Base-by-base conservation (phyloP, 2,888 invertebrate genomes). In the Dorcus parallelipipedus region DNA sequence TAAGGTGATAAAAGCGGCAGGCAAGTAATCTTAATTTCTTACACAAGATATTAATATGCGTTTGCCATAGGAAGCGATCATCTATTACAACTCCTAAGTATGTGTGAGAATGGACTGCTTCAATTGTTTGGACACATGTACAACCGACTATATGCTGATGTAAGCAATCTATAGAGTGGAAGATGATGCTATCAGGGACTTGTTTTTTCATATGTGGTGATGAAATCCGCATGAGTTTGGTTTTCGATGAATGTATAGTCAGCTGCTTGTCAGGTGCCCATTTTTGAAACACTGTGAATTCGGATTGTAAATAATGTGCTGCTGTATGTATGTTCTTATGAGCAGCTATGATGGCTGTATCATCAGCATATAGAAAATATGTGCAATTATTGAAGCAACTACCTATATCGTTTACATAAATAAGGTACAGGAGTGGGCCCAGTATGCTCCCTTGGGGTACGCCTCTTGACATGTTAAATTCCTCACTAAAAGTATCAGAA, bases 391-490 rank as follows among this genome's bases (percentile, higher is more conserved):
- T 26, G 8, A 49, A 49, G 23, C 49, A 49, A 10, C 5, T 17
- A 20, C 49, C 49, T 23, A 23, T 49, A 49, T 49, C 49, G 20
- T 49, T 49, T 8, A 49, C 23, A 39, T 39, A 39, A 9, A 39
- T 9, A 39, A 49, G 20, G 49, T 49, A 49, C 20, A 49, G 20
- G 23, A 51, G 33, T 9, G 51, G 51, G 7, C 51, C 51, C 8
- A 51, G 40, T 2, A 51, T 49, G 17, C 26, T 26, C 26, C 49
- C 49, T 23, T 49, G 49, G 10, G 49, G 20, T 26, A 49, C 49
- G 6, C 51, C 51, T 14, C 40, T 38, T 9, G 33, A n/a, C 7
- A 10, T 14, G 8, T 10, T 26, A 10, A 9, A 2, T 49, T 49
- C 26, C 8, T 49, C 49, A 20, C 49, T 49, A 10, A 7, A 10